phyloP scores from a whole-genome alignment of 2,888 invertebrate genomes.

The Andrena flavipes region DNA sequence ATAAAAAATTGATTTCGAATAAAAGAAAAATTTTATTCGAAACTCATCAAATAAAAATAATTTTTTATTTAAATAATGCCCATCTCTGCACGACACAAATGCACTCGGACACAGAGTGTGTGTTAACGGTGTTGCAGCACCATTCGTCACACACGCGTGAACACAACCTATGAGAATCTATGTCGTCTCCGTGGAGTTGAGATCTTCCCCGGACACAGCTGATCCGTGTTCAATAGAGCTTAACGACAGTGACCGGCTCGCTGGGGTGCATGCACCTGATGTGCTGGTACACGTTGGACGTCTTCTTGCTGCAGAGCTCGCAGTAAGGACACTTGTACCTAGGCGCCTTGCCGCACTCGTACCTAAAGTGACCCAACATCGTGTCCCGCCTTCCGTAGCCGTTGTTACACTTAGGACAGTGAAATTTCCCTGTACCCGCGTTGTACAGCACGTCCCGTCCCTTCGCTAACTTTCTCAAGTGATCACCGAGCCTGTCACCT shows the following conservation, averaged over 20 bases:
- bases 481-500: constrained; percentile 71
- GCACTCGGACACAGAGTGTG: too few relatives aligned
- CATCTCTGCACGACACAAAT: too few relatives aligned
- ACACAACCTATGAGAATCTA: background rate
- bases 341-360: constrained; percentile 83
- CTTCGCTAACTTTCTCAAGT: constrained; percentile 69
- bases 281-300: constrained; percentile 81
- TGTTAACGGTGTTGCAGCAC: too few relatives aligned
- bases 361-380: constrained; percentile 83
- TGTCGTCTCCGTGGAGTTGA: background rate
- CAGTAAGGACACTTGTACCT: constrained; percentile 83
- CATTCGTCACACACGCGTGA: too few relatives aligned
- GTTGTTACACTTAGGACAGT: constrained; percentile 83
- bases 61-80: too few relatives aligned
- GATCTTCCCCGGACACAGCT: background rate
- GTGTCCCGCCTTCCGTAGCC: constrained; percentile 82
- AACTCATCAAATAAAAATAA: too few relatives aligned
- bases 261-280: constrained; percentile 79
- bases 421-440: constrained; percentile 79
- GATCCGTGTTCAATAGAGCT: constrained; percentile 75
- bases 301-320: constrained; percentile 79
- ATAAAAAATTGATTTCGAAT: too few relatives aligned
- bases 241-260: constrained; percentile 78
- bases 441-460: constrained; percentile 75
- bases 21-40: too few relatives aligned